A percentile compares a stretch with the other conserved stretches of the same genome.
Conservation (phyloP, 2,113 vertebrate genomes). For the Oreocharis arfaki region DNA sequence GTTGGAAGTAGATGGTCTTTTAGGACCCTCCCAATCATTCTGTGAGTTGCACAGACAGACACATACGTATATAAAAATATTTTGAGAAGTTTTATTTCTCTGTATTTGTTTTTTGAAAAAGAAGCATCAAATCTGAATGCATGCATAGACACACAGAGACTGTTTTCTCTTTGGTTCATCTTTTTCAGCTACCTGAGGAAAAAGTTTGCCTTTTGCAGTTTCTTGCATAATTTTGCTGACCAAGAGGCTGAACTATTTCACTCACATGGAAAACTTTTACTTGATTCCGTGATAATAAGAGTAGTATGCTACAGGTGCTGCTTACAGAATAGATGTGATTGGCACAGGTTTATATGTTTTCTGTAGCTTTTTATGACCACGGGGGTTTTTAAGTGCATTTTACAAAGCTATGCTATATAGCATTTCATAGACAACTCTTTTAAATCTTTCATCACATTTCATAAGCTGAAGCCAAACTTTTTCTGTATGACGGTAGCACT, state of each 20-base stretch:
- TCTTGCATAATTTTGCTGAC: background rate
- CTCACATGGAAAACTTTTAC: background rate
- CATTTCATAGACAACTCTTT: background rate
- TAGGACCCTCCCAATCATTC: background rate
- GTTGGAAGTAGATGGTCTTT: background rate
- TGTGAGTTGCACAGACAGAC: background rate
- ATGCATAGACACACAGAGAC: accelerated
- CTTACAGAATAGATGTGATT: background rate
- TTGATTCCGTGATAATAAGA: background rate
- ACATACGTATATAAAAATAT: background rate
- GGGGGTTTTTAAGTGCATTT: background rate
- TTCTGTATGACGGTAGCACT: background rate
- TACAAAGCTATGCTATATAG: background rate
- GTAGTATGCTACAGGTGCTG: background rate
- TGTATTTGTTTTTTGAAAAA: background rate
- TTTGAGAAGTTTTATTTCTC: background rate
- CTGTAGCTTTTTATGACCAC: background rate
- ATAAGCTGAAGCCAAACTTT: background rate
- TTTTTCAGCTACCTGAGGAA: background rate
- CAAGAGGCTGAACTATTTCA: background rate
- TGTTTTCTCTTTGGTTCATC: background rate
- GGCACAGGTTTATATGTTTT: background rate
- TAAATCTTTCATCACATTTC: background rate
- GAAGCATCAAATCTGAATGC: background rate
- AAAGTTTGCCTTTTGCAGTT: background rate